Evolutionary conservation across 2,113 vertebrate species (phyloP), one percentile per base, ranked within the genome.

Genomic region (Tonatia bakeri): DNA sequence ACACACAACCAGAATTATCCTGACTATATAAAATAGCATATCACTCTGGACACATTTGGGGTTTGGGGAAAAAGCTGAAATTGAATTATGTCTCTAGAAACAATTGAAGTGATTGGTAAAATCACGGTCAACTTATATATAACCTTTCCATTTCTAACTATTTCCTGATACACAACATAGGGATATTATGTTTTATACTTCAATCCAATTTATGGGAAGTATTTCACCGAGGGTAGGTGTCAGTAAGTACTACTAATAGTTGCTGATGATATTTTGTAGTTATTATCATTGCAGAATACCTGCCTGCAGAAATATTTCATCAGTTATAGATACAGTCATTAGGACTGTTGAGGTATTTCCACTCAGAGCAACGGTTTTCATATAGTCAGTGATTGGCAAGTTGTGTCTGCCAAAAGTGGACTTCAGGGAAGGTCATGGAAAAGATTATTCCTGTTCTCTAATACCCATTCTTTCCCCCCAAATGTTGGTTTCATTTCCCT

Each of bases 401-500:
- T 76, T 36, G 20, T 59, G 9, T 73, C 28, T 92, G 13, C 80
- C 33, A 67, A 87, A 92, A 70, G 28, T 80, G 19, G 17, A 45
- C 14, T 69, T 47, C 0, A 33, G 12, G 26, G 91, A 70, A 94
- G 31, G 67, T 36, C 43, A 45, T 36, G 64, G 65, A 67, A 75
- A 86, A 86, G 47, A 79, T 61, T 50, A 67, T 90, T 56, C 26
- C 54, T 20, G 33, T 40, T 70, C 17, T 73, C 9, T 45, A 40
- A 59, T 77, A 86, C 2, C 31, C 47, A 38, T 79, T 90, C 19
- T 91, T 93, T 93, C 64, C 54, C 95, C 36, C 80, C 87, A 90
- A 33, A n/a, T 87, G 28, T 79, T 54, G 80, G 9, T 87, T 97
- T 88, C n/a, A 80, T 94, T 90, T 69, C 73, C 79, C 69, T 92